Evolutionary conservation across 2,888 invertebrate species (phyloP).

Genomic region (Dicyrtomina minuta): DNA sequence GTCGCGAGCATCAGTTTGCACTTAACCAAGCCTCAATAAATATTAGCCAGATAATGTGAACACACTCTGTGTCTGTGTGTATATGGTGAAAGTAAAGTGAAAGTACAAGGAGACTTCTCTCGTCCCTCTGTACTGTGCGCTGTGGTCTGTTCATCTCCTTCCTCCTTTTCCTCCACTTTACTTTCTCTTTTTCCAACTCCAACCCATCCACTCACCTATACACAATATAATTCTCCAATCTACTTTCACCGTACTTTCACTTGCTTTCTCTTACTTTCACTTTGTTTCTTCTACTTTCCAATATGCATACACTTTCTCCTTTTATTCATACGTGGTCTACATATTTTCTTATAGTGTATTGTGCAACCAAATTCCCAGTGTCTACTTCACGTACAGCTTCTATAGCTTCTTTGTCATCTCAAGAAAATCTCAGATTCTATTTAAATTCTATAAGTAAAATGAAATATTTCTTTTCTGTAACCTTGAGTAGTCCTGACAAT

Average conservation of each 20-base stretch:
- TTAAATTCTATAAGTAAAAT: no score
- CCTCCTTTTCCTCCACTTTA: not conserved
- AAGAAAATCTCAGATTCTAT: no score
- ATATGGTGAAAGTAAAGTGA: not conserved
- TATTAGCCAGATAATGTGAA: not conserved
- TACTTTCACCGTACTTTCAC: not conserved
- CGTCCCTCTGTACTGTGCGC: not conserved
- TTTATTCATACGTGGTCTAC: no score
- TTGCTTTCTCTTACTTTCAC: not conserved
- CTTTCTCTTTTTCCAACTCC: not conserved
- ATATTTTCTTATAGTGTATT: no score
- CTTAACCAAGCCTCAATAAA: constrained; percentile 9
- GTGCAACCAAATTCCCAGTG: no score
- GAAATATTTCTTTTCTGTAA: no score
- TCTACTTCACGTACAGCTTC: no score
- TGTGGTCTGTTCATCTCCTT: not conserved
- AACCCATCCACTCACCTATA: not conserved
- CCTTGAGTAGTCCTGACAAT: no score
- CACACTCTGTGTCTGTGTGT: not conserved
- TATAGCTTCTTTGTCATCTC: no score
- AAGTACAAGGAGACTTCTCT: not conserved
- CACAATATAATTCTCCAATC: not conserved
- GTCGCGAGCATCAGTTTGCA: constrained; percentile 24
- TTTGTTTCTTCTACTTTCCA: no score
- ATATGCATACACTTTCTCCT: not conserved